A percentile compares a stretch with the other conserved stretches of the same genome.
Evolutionary conservation across 2,113 vertebrate genomes (phyloP).

Genomic region (Solenodon paradoxus): DNA sequence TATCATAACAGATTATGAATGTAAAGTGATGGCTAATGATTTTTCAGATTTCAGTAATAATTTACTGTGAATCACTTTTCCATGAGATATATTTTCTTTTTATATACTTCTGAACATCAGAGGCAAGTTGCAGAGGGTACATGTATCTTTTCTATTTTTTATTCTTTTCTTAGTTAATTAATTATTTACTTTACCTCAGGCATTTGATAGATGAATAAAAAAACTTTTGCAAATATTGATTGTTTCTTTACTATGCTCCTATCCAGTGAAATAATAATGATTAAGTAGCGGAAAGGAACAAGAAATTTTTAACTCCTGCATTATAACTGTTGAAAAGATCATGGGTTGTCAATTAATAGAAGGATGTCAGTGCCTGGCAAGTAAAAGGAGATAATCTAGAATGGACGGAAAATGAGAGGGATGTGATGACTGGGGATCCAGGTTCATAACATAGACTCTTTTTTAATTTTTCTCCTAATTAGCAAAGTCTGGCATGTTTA

Average conservation of each 20-base stretch:
- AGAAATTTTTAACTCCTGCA: background rate
- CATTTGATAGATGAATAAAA: background rate
- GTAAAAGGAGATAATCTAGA: background rate
- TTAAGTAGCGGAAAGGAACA: background rate
- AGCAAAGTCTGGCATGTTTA: background rate
- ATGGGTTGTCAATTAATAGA: background rate
- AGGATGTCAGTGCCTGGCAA: background rate
- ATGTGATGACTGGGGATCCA: background rate
- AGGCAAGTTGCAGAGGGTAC: background rate
- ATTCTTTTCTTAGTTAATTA: background rate
- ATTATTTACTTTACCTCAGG: background rate
- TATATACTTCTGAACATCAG: background rate
- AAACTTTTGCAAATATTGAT: background rate
- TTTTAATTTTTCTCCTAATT: background rate
- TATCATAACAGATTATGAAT: background rate
- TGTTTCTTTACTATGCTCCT: background rate
- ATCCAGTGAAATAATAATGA: background rate
- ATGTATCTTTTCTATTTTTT: background rate
- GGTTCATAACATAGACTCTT: background rate
- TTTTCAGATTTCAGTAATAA: background rate
- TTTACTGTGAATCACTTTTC: background rate
- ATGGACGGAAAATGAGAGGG: background rate
- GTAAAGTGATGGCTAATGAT: background rate
- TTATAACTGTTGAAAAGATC: background rate
- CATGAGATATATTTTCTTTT: background rate